Percentiles rank a stretch among this genome's conserved stretches.
These are phyloP conservation scores for Enteromius viviparus DNA, from an alignment of 2,797 vertebrate species.

Conservation along the genomic window DNA sequence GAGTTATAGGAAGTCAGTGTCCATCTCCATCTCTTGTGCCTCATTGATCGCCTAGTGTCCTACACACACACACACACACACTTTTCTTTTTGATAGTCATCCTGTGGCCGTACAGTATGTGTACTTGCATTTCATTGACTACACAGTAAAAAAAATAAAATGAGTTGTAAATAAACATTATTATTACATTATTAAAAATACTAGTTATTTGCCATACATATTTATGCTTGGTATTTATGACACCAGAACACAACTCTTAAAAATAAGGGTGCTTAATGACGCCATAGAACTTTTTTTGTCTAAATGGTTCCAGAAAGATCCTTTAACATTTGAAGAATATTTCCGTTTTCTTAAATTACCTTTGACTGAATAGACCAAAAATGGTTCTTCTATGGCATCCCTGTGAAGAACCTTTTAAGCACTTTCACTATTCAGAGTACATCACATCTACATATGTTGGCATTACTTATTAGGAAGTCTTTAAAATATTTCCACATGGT, in stretches of 20 bases:
- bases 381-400: too few relatives aligned
- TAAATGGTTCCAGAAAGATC: too few relatives aligned
- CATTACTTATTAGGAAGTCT: not conserved
- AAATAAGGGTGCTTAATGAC: too few relatives aligned
- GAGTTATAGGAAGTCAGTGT: conserved; percentile 42
- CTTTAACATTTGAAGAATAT: too few relatives aligned
- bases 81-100: conserved; percentile 33
- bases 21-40: conserved; percentile 27
- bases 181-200: too few relatives aligned
- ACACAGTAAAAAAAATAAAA: conserved; percentile 59
- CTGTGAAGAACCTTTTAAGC: too few relatives aligned
- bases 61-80: not conserved
- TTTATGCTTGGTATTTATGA: not conserved
- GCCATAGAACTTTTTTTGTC: too few relatives aligned
- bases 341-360: too few relatives aligned
- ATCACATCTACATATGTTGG: not conserved
- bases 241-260: not conserved
- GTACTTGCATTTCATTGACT: conserved; percentile 71
- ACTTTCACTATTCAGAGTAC: too few relatives aligned
- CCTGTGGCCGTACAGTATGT: conserved; percentile 44
- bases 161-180: not conserved
- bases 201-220: not conserved
- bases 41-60: conserved; percentile 36
- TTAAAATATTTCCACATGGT: not conserved
- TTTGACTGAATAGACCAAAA: too few relatives aligned